Conservation (phyloP, 1,140 invertebrate species). For the Hestina assimilis region DNA sequence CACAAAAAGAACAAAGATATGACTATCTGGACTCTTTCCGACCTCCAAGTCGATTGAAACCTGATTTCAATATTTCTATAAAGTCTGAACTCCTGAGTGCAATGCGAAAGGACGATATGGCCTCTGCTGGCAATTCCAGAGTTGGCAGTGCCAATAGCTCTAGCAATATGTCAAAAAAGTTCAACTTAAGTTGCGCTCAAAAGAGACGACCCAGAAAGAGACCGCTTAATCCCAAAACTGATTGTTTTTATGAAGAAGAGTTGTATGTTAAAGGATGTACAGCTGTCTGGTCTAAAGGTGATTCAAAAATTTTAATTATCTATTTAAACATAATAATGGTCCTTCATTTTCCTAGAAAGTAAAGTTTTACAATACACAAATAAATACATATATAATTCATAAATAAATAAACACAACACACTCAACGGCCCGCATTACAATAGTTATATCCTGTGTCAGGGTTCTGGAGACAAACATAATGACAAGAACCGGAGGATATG, state of each 20-base stretch:
- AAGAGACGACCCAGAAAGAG: constrained; percentile 35
- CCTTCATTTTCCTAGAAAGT: too few relatives aligned
- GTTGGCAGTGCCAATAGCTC: constrained; percentile 67
- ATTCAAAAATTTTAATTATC: background rate
- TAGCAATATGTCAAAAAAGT: constrained; percentile 66
- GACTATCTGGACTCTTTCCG: constrained; percentile 57
- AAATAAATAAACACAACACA: too few relatives aligned
- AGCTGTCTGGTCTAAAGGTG: constrained; percentile 88
- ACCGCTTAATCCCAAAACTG: constrained; percentile 64
- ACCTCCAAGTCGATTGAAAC: constrained; percentile 60
- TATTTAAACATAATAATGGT: background rate
- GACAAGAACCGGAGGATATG: too few relatives aligned
- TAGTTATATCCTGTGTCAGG: too few relatives aligned
- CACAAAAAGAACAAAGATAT: constrained; percentile 48
- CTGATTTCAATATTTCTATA: constrained; percentile 72
- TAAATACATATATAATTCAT: too few relatives aligned
- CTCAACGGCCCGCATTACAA: too few relatives aligned
- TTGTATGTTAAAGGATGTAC: constrained; percentile 91
- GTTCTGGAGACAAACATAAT: too few relatives aligned
- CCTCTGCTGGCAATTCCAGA: constrained; percentile 47
- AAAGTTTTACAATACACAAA: too few relatives aligned
- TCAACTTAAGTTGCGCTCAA: constrained; percentile 44
- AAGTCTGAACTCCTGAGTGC: constrained; percentile 61
- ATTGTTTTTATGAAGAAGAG: constrained; percentile 87
- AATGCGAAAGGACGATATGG: constrained; percentile 51